Evolutionary conservation across 2,888 invertebrate genomes (phyloP), one percentile per base, ranked within the genome.

Genomic region (Oegoconia quadripuncta): DNA sequence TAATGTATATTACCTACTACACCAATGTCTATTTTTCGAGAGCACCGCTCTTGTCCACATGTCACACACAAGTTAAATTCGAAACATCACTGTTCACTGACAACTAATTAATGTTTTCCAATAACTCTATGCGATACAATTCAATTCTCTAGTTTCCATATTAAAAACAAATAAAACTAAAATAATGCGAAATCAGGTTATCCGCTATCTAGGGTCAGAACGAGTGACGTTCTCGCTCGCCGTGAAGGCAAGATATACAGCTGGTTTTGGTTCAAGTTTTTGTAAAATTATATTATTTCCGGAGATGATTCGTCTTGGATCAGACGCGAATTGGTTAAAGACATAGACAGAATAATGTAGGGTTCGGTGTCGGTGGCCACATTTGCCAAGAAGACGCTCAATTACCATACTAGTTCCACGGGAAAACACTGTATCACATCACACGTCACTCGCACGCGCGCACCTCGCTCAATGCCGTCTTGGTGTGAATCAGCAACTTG

Each of bases 321-420:
- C n/a, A n/a, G n/a, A 31, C 44, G 34, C 38, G 13, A 34, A 39
- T 38, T 26, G 36, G 9, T 22, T 32, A 27, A 28, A 35, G 40
- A 35, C 37, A 39, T 39, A 37, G 35, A 16, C 31, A 13, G 41
- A 37, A 28, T 46, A 42, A 40, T 33, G 50, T 29, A 31, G 37
- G 20, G 37, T 34, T 32, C 28, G 30, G 31, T 36, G 36, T 31
- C 29, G 46, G 29, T 28, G 36, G 37, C 38, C 28, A 15, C 27
- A 28, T 29, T 20, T 2, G 22, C 34, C 15, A n/a, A 40, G 42
- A 34, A 39, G 38, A 25, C 39, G 26, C 40, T 26, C 28, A 42
- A 50, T 56, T 52, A 53, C 42, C 46, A 51, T 54, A 54, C 51
- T 39, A 44, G 54, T 48, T 41, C 39, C 35, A 47, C 44, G 43